Conservation (phyloP, 2,113 vertebrate genomes). For the Lepidothrix coronata region DNA sequence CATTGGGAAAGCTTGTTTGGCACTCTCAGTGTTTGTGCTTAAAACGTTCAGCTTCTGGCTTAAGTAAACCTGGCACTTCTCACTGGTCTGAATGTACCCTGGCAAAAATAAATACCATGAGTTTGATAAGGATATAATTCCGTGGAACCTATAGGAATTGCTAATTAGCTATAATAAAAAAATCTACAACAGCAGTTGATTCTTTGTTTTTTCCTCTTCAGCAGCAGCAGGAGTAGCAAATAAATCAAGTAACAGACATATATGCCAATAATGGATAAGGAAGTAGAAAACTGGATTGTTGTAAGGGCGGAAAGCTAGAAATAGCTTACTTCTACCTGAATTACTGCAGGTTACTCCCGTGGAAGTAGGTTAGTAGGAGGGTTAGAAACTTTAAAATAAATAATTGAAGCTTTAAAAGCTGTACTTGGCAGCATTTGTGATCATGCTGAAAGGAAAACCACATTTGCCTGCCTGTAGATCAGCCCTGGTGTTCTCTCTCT, state of each 20-base stretch:
- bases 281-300: not conserved
- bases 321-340: not conserved
- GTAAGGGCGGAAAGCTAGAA: not conserved
- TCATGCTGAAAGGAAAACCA: not conserved
- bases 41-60: not conserved
- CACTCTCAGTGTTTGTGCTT: not conserved
- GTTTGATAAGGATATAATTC: not conserved
- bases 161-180: not conserved
- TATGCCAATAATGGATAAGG: not conserved
- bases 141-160: not conserved
- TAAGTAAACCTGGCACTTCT: not conserved
- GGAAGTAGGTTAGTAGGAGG: constrained; percentile 7
- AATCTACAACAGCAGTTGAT: not conserved
- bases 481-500: not conserved
- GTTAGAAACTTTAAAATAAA: not conserved
- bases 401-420: constrained; percentile 12
- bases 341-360: not conserved
- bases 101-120: not conserved
- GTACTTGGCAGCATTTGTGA: constrained; percentile 5
- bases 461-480: not conserved
- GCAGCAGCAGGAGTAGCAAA: not conserved
- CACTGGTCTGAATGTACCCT: not conserved
- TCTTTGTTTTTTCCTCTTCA: not conserved
- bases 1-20: not conserved
- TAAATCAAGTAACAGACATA: not conserved